A percentile compares a stretch with the other conserved stretches of the same genome.
phyloP scores from a whole-genome alignment of 2,888 invertebrate species.

The Schizotus pectinicornis region DNA sequence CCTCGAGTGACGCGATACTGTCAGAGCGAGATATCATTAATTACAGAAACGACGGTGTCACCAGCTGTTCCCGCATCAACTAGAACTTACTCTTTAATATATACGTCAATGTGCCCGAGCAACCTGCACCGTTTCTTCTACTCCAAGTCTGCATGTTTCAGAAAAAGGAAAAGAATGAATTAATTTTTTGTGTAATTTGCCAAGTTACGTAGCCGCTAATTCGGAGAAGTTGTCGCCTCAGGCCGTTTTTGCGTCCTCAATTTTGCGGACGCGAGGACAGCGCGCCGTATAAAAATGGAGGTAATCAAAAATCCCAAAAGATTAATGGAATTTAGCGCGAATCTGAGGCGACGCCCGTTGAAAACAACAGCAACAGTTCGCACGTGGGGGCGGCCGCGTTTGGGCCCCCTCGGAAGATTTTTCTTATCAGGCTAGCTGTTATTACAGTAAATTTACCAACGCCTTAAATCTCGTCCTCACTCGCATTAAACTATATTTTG shows the following conservation, averaged over 20 bases:
- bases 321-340: too few species aligned
- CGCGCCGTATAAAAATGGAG: too few species aligned
- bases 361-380: too few species aligned
- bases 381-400: too few species aligned
- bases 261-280: neutral
- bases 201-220: neutral
- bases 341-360: too few species aligned
- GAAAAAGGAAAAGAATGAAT: neutral
- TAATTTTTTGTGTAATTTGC: neutral
- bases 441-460: conserved; percentile 46
- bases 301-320: too few species aligned
- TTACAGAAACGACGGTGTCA: conserved; percentile 20
- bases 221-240: neutral
- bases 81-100: neutral
- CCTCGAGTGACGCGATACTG: conserved; percentile 21
- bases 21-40: conserved; percentile 20
- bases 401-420: conserved; percentile 13
- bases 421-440: conserved; percentile 38
- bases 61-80: conserved; percentile 17
- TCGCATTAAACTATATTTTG: conserved; percentile 42
- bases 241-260: too few species aligned
- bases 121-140: too few species aligned
- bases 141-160: neutral
- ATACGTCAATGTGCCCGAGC: neutral
- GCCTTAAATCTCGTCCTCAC: conserved; percentile 40